Evolutionary conservation across 2,888 invertebrate species (phyloP).

Genomic region (Rutpela maculata): DNA sequence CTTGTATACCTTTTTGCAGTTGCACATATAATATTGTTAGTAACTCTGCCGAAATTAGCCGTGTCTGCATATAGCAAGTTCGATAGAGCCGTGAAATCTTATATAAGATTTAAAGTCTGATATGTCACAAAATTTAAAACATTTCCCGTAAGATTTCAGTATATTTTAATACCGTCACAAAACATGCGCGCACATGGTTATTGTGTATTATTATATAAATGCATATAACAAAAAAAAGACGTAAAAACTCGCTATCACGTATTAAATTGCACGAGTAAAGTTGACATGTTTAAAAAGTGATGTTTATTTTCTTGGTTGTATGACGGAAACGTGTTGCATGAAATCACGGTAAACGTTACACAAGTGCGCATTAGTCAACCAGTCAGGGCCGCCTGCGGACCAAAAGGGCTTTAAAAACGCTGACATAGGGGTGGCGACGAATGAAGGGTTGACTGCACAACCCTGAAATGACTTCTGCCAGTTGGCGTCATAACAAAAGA

Average conservation of each 20-base stretch:
- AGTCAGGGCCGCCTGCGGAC: conserved; percentile 41
- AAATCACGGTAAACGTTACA: conserved; percentile 20
- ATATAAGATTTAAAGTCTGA: no score
- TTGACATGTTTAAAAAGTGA: neutral
- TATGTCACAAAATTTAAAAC: no score
- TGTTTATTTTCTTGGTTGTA: neutral
- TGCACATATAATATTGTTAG: no score
- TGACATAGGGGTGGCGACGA: conserved; percentile 55
- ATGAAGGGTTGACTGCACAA: conserved; percentile 60
- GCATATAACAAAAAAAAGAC: neutral
- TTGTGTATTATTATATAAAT: no score
- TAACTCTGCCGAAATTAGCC: no score
- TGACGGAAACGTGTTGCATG: conserved; percentile 28
- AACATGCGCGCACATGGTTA: no score
- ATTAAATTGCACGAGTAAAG: neutral
- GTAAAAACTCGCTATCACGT: neutral
- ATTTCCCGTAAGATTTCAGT: no score
- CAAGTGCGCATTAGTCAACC: conserved; percentile 51
- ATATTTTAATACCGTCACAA: no score
- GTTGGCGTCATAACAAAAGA: conserved; percentile 69
- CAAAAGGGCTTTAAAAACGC: conserved; percentile 48
- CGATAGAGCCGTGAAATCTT: no score
- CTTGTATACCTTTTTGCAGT: no score
- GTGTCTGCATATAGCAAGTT: no score
- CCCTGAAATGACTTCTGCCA: conserved; percentile 66